phyloP scores from a whole-genome alignment of 2,113 vertebrate species.

The Ammodytes dubius region DNA sequence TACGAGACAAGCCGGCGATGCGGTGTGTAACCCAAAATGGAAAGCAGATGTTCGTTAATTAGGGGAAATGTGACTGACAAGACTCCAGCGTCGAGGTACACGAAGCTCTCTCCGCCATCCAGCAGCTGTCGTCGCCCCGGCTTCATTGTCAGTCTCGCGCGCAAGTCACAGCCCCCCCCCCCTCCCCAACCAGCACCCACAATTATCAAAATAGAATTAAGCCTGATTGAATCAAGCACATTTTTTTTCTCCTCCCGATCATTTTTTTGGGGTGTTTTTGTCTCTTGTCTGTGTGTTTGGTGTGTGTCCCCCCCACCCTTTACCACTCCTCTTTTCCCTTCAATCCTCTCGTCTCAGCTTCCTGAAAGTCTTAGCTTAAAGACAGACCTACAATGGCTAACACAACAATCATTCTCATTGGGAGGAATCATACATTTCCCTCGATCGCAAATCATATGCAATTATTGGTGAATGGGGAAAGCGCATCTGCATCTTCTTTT shows the following conservation, averaged over 20 bases:
- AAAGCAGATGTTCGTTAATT: conserved; percentile 99
- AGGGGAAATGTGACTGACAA: conserved; percentile 99
- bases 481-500: conserved; percentile 89
- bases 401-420: conserved; percentile 35
- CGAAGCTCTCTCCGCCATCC: conserved; percentile 88
- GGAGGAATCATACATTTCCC: conserved; percentile 38
- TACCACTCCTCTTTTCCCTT: conserved; percentile 31
- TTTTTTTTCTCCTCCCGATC: conserved; percentile 58
- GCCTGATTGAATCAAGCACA: conserved; percentile 82
- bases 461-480: conserved; percentile 82
- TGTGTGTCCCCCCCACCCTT: conserved; percentile 27
- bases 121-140: conserved; percentile 93
- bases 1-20: conserved; percentile 95
- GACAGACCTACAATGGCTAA: conserved; percentile 41
- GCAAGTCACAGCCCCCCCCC: conserved; percentile 93
- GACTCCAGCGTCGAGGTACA: conserved; percentile 93
- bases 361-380: conserved; percentile 34
- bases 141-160: conserved; percentile 94
- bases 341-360: conserved; percentile 35
- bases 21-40: conserved; percentile 96
- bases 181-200: conserved; percentile 69
- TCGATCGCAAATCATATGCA: conserved; percentile 41
- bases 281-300: conserved; percentile 45
- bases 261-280: conserved; percentile 48
- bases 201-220: conserved; percentile 87